Conservation (phyloP, 1,140 invertebrate species). For the Galendromus occidentalis region DNA sequence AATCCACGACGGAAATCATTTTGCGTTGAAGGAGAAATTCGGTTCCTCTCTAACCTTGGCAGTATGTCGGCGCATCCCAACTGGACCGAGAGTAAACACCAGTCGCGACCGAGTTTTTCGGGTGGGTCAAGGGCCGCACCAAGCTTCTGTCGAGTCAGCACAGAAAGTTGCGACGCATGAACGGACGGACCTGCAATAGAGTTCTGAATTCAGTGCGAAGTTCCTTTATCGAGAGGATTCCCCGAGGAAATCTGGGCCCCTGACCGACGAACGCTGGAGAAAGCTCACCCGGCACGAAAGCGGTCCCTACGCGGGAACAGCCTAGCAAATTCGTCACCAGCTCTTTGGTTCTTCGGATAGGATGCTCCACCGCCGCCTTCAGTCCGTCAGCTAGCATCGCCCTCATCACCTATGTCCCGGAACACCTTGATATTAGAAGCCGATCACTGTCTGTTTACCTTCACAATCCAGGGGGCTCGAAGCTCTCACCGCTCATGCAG, state of each 20-base stretch:
- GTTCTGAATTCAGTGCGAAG: neutral
- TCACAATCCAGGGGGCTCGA: too few species aligned
- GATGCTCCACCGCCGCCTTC: neutral
- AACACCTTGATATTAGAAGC: too few species aligned
- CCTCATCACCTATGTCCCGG: conserved; percentile 1
- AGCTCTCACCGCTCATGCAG: too few species aligned
- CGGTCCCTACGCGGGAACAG: neutral
- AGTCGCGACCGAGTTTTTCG: conserved; percentile 55
- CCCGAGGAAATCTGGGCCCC: too few species aligned
- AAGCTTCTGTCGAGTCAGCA: conserved; percentile 30
- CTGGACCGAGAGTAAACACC: conserved; percentile 55
- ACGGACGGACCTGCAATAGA: conserved; percentile 33
- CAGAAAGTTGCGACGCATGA: conserved; percentile 32
- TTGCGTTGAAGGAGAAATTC: too few species aligned
- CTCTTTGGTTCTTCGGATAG: neutral
- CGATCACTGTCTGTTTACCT: too few species aligned
- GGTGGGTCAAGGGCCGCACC: conserved; percentile 49
- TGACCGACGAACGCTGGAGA: too few species aligned
- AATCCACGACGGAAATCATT: too few species aligned
- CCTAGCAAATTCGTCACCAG: neutral
- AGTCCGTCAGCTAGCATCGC: conserved; percentile 1
- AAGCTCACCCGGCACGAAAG: neutral
- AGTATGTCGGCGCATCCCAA: conserved; percentile 40
- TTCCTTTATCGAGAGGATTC: neutral
- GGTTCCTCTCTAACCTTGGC: conserved; percentile 21